Evolutionary conservation across 2,113 vertebrate species (phyloP), one percentile per base, ranked within the genome.

Genomic region (Seriola aureovittata): DNA sequence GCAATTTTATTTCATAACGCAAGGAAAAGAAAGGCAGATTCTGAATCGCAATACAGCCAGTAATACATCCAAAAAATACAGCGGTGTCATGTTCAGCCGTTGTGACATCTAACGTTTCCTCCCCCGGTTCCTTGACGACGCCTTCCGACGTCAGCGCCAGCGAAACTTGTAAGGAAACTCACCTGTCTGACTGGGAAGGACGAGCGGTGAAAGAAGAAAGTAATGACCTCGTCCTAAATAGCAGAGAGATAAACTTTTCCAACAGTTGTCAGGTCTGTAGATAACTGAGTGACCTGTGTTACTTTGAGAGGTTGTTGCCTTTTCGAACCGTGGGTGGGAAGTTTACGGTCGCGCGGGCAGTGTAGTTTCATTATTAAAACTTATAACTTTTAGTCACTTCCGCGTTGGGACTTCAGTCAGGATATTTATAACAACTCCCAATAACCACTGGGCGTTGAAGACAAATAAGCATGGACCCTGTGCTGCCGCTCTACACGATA

Each of bases 401-500:
- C 89, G 84, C 55, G 69, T 80, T 68, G 1, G 0, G 42, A 52
- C 2, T 25, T 0, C 0, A 10, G 0, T 3, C n/a, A 29, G 50
- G 6, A 4, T 19, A 17, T 14, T 4, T 0, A 8, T 38, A 25
- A 6, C 1, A 4, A 11, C 4, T 40, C 25, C 8, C 8, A 19
- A 11, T 21, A 6, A 2, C 0, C 9, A 0, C 34, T 16, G 29
- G 36, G 19, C 44, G 6, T 4, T 10, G 32, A 2, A 65, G 9
- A 40, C 11, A 66, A 25, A 23, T 2, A 50, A 77, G 10, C 32
- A 82, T 86, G 88, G 66, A 69, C 3, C 1, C 50, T 0, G 19
- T 59, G 12, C 0, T 82, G 40, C 0, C 54, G 8, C 0, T 0
- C 0, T 1, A 68, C 3, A 0, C 0, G 2, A 71, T 0, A 1